Evolutionary conservation across 2,888 invertebrate genomes (phyloP), one percentile per base, ranked within the genome.

Genomic region (Colletes collaris): DNA sequence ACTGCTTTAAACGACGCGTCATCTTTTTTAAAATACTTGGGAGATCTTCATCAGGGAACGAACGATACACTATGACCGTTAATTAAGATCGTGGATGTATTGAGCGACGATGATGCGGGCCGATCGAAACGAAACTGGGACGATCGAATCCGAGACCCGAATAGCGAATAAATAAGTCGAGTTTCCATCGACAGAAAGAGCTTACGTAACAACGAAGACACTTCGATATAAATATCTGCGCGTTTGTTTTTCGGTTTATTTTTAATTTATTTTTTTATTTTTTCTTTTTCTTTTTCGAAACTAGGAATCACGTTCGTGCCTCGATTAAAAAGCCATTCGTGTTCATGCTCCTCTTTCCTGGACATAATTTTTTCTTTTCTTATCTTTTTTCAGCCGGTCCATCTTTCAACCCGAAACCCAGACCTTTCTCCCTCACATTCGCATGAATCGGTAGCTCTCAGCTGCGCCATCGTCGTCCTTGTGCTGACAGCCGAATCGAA

Each of bases 391-490:
- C 95, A 95, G 95, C 94, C 93, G 93, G 93, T 92, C 93, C 93
- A 92, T 94, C 94, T 92, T 95, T 94, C 94, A 95, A 95, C 93
- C 93, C 94, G 88, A 94, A 94, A 93, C 95, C 94, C 87, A 93
- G 94, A 92, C 95, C 95, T 76, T 95, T 95, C 92, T 95, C 94
- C 94, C 93, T 94, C 89, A 93, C 94, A 89, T 90, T 93, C 90
- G 93, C 94, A 92, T 94, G 93, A 93, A 89, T 88, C 87, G 91
- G 90, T 91, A 92, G 91, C 92, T 93, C 92, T 92, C 92, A 89
- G 90, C 89, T 86, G 87, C 89, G 88, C 85, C 89, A 85, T 85
- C 89, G 79, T 80, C 82, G 73, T 85, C 83, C 71, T 81, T 83
- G 81, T 85, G 83, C 81, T 82, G 87, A 75, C 82, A 82, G 76